Evolutionary conservation across 2,797 vertebrate species (phyloP).

Genomic region (Alca torda): DNA sequence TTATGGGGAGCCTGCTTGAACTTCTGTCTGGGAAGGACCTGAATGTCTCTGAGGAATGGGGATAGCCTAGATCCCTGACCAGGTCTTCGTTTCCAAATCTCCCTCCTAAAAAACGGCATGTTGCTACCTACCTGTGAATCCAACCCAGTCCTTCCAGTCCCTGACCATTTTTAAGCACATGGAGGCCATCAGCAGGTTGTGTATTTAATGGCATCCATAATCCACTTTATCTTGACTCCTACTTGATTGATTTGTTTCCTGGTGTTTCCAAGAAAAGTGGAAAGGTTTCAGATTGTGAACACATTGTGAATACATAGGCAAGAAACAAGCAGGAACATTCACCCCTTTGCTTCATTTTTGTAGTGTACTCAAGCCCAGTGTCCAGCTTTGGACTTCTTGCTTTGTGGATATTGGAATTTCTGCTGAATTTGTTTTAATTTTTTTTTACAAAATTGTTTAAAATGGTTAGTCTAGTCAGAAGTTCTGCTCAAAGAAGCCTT

Average conservation of each 20-base stretch:
- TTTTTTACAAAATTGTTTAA: background rate
- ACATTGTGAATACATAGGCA: background rate
- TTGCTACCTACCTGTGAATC: background rate
- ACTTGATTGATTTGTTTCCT: background rate
- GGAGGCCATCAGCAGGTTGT: background rate
- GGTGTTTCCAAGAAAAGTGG: background rate
- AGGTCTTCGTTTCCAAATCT: background rate
- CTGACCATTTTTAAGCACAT: background rate
- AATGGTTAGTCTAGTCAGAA: background rate
- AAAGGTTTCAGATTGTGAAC: background rate
- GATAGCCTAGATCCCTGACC: background rate
- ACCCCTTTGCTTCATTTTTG: background rate
- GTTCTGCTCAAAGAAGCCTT: background rate
- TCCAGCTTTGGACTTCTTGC: background rate
- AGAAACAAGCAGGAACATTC: background rate
- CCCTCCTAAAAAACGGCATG: rapidly evolving
- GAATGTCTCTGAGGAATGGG: background rate
- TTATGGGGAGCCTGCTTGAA: background rate
- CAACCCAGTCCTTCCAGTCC: background rate
- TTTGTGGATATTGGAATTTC: background rate
- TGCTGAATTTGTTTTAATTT: background rate
- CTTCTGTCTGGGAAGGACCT: background rate
- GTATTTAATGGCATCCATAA: background rate
- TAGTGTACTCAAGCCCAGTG: rapidly evolving
- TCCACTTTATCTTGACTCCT: background rate